Percentiles rank a stretch among this genome's conserved stretches.
phyloP scores from a whole-genome alignment of 1,140 invertebrate genomes.

The Drepana arcuata region DNA sequence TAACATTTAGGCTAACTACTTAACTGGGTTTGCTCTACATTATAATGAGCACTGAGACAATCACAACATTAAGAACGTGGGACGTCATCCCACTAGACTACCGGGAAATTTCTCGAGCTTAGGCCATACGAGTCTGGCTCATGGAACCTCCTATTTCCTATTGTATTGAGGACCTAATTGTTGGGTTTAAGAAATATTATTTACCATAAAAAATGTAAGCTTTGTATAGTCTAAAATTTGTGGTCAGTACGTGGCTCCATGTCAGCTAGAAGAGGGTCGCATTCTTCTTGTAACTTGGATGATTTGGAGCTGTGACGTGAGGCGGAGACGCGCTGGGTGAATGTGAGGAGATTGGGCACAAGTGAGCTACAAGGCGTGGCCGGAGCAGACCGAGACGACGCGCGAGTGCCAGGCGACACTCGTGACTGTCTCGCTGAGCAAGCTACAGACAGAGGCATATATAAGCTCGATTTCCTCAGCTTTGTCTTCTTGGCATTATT shows the following conservation, averaged over 20 bases:
- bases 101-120: too few species aligned
- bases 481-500: conserved; percentile 46
- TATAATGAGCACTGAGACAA: conserved; percentile 44
- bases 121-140: too few species aligned
- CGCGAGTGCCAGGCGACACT: conserved; percentile 33
- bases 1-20: conserved; percentile 58
- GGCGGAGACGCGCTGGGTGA: conserved; percentile 60
- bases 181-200: too few species aligned
- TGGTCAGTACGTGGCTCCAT: conserved; percentile 70
- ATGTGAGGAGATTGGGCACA: conserved; percentile 68
- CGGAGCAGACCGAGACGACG: conserved; percentile 78
- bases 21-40: conserved; percentile 22
- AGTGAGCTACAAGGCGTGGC: conserved; percentile 79
- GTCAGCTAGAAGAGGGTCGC: conserved; percentile 73
- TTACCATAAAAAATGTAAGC: too few species aligned
- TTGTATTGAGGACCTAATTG: too few species aligned
- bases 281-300: conserved; percentile 73
- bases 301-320: conserved; percentile 64
- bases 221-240: conserved; percentile 63
- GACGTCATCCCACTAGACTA: too few species aligned
- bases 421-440: conserved; percentile 32
- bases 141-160: too few species aligned
- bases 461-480: conserved; percentile 72
- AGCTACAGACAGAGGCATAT: conserved; percentile 68
- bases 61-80: conserved; percentile 42